Evolutionary conservation across 92 coral and sea anemone genomes (phyloP).

Genomic region (Hydrozoanthus gracilis): DNA sequence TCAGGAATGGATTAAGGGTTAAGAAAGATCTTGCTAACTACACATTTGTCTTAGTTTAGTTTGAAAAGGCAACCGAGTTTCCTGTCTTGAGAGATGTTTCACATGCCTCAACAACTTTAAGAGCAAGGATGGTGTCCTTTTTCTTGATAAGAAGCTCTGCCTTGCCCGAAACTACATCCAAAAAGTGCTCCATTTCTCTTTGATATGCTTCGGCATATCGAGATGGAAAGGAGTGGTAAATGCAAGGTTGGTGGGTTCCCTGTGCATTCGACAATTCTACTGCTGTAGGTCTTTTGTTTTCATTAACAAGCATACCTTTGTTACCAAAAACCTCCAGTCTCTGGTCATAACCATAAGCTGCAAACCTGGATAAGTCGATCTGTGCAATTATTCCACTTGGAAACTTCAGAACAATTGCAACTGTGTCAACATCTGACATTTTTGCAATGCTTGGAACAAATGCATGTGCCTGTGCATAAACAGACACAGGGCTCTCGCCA

Average conservation of each 20-base stretch:
- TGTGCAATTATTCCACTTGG: constrained; percentile 89
- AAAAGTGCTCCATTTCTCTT: constrained; percentile 64
- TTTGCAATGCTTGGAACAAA: constrained; percentile 73
- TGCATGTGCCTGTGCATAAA: constrained; percentile 84
- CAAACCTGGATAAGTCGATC: constrained; percentile 81
- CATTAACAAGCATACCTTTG: constrained; percentile 83
- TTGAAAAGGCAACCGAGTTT: constrained; percentile 62
- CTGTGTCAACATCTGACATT: constrained; percentile 82
- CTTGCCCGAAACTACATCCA: constrained; percentile 70
- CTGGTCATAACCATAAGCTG: constrained; percentile 90
- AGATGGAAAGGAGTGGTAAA: constrained; percentile 61
- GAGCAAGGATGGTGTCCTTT: constrained; percentile 69
- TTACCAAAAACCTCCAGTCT: constrained; percentile 91
- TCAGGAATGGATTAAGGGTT: too few species aligned
- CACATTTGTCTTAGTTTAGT: too few species aligned
- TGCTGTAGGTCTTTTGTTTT: constrained; percentile 54
- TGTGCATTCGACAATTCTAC: constrained; percentile 39
- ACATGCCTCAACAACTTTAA: constrained; percentile 76
- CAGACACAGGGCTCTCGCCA: constrained; percentile 80
- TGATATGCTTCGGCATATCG: constrained; percentile 68
- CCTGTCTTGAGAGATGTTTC: constrained; percentile 75
- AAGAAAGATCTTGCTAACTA: too few species aligned
- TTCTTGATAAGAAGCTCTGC: constrained; percentile 63
- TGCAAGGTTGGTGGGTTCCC: constrained; percentile 54
- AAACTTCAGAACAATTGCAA: constrained; percentile 84